Conservation (phyloP, 1,140 invertebrate genomes). For the Liolophura sinensis region DNA sequence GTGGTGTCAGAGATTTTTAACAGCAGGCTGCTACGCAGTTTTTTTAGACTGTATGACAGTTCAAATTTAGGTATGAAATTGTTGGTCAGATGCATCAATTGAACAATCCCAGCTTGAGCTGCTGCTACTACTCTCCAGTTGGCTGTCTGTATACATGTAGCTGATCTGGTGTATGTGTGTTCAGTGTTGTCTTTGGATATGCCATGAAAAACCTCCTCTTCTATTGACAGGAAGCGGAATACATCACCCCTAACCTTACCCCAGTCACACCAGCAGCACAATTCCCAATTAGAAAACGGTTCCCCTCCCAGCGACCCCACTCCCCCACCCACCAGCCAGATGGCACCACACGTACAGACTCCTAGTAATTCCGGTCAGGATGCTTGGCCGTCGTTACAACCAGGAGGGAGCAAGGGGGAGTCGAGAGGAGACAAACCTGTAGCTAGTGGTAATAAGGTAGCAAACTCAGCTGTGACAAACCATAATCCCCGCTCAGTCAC, state of each 20-base stretch:
- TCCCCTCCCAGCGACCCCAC: slow-evolving; percentile 29
- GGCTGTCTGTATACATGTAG: too few species aligned
- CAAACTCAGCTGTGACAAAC: slow-evolving; percentile 2
- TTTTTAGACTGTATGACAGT: too few species aligned
- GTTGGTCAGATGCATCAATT: too few species aligned
- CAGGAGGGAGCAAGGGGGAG: slow-evolving; percentile 4
- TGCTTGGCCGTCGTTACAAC: slow-evolving; percentile 23
- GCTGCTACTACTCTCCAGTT: too few species aligned
- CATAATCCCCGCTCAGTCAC: slow-evolving; percentile 6
- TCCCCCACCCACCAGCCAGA: slow-evolving; percentile 18
- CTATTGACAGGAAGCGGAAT: not conserved
- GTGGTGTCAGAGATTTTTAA: too few species aligned
- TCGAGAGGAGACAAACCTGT: not conserved
- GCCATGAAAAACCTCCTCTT: too few species aligned
- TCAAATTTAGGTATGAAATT: too few species aligned
- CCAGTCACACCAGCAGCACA: not conserved
- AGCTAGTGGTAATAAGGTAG: slow-evolving; percentile 3
- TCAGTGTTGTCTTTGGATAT: too few species aligned
- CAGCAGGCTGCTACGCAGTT: too few species aligned
- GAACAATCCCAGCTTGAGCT: too few species aligned
- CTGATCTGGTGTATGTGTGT: too few species aligned
- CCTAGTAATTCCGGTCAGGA: slow-evolving; percentile 17
- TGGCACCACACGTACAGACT: slow-evolving; percentile 19
- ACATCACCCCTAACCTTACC: slow-evolving; percentile 1
- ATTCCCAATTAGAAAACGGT: not conserved